Conservation (phyloP, 1,140 invertebrate species). For the Ceratosolen solmsi region DNA sequence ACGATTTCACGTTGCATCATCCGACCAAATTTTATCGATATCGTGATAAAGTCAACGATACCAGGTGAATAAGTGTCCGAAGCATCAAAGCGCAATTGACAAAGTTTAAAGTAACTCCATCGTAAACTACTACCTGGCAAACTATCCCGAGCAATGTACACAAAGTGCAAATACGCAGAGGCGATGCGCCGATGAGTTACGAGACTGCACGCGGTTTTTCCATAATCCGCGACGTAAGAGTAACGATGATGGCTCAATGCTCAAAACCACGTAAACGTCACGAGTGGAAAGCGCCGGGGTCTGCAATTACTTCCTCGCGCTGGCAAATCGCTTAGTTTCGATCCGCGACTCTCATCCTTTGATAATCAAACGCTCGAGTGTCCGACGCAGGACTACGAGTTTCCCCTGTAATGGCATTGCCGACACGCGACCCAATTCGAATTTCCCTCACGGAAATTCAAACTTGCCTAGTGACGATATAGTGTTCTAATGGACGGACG, state of each 20-base stretch:
- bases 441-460: neutral
- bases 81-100: neutral
- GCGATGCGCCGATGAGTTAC: neutral
- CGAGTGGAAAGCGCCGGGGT: neutral
- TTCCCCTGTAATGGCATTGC: constrained; percentile 11
- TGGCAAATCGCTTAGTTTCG: neutral
- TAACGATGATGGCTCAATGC: neutral
- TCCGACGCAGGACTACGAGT: neutral
- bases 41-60: neutral
- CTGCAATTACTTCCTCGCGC: constrained; percentile 2
- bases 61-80: neutral
- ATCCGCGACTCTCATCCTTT: neutral
- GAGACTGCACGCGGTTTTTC: neutral
- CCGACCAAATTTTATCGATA: neutral
- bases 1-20: too few relatives aligned
- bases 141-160: too few relatives aligned
- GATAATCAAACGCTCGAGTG: neutral
- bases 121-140: neutral
- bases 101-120: neutral
- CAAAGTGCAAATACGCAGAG: too few relatives aligned
- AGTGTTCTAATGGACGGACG: neutral
- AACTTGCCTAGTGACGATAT: neutral
- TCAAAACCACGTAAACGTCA: neutral
- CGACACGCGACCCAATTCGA: neutral
- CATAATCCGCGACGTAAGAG: neutral